phyloP scores from a whole-genome alignment of 2,888 invertebrate species.

The Apotomis capreana region DNA sequence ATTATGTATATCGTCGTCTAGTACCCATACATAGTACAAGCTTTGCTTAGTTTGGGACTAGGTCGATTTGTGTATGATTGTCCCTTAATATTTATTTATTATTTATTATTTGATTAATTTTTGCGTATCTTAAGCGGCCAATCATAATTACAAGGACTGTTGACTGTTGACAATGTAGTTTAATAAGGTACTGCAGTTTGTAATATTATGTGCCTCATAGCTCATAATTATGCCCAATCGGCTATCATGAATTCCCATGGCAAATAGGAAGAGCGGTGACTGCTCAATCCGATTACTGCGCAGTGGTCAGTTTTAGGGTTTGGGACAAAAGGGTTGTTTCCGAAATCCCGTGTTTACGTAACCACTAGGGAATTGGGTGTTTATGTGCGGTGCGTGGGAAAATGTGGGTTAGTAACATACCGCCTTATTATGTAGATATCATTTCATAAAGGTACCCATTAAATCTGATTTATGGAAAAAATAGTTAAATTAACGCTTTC shows the following conservation, averaged over 20 bases:
- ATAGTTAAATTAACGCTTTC: too few species aligned
- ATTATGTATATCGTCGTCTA: too few species aligned
- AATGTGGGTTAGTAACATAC: neutral
- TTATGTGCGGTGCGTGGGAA: conserved; percentile 30
- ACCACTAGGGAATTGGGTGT: conserved; percentile 35
- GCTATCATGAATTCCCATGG: conserved; percentile 39
- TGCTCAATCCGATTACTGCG: conserved; percentile 63
- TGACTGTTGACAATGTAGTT: too few species aligned
- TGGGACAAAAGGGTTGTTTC: conserved; percentile 46
- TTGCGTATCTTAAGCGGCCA: too few species aligned
- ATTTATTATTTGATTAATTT: too few species aligned
- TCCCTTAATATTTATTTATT: too few species aligned
- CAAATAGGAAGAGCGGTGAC: conserved; percentile 32
- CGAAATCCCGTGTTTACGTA: conserved; percentile 39
- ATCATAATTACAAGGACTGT: too few species aligned
- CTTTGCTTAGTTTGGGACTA: too few species aligned
- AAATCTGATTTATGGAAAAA: too few species aligned
- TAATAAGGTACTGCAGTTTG: too few species aligned
- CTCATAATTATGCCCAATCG: conserved; percentile 14
- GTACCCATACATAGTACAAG: too few species aligned
- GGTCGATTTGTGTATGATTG: too few species aligned
- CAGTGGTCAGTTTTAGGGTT: conserved; percentile 47
- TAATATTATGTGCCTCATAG: neutral
- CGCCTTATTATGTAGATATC: neutral
- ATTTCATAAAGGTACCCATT: neutral